Evolutionary conservation across 2,888 invertebrate genomes (phyloP).

Genomic region (Axea sp.): DNA sequence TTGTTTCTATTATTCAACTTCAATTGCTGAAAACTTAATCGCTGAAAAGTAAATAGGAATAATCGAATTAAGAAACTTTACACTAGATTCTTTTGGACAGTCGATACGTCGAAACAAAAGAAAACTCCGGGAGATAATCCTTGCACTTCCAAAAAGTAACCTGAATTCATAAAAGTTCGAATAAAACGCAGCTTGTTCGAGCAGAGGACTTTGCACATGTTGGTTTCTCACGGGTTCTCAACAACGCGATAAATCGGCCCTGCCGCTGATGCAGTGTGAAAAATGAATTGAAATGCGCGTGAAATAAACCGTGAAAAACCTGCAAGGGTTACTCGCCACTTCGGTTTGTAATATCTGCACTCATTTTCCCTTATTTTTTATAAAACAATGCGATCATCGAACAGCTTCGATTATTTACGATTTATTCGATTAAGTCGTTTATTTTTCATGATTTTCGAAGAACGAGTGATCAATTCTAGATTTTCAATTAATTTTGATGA

Average conservation of each 20-base stretch:
- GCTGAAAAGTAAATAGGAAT: not conserved
- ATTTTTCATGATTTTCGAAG: too few species aligned
- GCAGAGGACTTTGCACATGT: slow-evolving; percentile 1
- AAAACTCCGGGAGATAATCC: slow-evolving; percentile 1
- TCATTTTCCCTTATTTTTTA: too few species aligned
- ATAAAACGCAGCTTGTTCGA: slow-evolving; percentile 2
- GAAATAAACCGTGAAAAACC: slow-evolving; percentile 30
- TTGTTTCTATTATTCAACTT: too few species aligned
- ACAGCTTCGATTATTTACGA: too few species aligned
- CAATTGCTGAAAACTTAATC: too few species aligned
- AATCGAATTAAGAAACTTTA: slow-evolving; percentile 1
- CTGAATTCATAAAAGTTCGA: too few species aligned
- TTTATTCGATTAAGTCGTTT: too few species aligned
- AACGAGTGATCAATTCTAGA: too few species aligned
- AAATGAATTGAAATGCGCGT: slow-evolving; percentile 23
- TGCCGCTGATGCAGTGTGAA: slow-evolving; percentile 6
- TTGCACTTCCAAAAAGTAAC: not conserved
- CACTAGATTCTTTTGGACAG: slow-evolving; percentile 2
- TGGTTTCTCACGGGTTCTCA: slow-evolving; percentile 17
- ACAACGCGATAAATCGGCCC: slow-evolving; percentile 23
- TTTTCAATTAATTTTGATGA: too few species aligned
- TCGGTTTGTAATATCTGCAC: not conserved
- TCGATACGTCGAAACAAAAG: not conserved
- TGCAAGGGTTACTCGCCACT: not conserved
- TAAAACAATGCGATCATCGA: too few species aligned